Percentiles rank a stretch among this genome's conserved stretches.
Conservation (phyloP, 2,797 vertebrate genomes). For the Micropoecilia bifurca region DNA sequence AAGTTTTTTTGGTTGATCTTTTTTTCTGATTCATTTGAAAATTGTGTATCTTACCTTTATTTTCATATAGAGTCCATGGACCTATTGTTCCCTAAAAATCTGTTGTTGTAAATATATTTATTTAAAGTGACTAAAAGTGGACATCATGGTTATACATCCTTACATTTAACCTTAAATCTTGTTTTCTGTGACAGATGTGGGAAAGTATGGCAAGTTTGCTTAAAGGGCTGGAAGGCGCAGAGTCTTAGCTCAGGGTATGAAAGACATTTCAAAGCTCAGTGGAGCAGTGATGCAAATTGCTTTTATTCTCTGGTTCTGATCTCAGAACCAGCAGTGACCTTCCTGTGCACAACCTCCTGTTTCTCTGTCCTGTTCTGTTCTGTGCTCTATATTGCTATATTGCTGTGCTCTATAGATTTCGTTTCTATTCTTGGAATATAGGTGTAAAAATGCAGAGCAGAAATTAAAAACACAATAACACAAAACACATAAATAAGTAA, state of each 20-base stretch:
- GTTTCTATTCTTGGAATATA: background rate
- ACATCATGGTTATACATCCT: slow-evolving; percentile 26
- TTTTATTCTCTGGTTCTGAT: slow-evolving; percentile 58
- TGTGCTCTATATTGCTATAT: slow-evolving; percentile 3
- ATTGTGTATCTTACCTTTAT: no score
- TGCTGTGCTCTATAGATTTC: slow-evolving; percentile 14
- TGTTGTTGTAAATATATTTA: background rate
- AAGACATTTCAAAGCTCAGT: slow-evolving; percentile 67
- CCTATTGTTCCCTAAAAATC: no score
- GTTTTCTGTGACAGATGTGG: slow-evolving; percentile 52
- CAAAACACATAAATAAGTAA: background rate
- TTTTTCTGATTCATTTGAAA: no score
- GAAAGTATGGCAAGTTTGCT: slow-evolving; percentile 40
- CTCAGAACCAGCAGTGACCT: slow-evolving; percentile 59
- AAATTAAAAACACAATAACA: background rate
- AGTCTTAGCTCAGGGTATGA: slow-evolving; percentile 47
- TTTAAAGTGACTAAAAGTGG: slow-evolving; percentile 18
- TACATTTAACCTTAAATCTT: slow-evolving; percentile 47
- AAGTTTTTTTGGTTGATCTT: no score
- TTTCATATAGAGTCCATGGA: no score
- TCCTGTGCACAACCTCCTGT: slow-evolving; percentile 32
- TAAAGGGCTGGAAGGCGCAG: slow-evolving; percentile 13
- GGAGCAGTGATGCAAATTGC: slow-evolving; percentile 73
- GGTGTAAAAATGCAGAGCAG: background rate
- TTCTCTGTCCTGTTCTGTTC: slow-evolving; percentile 16